Conservation (phyloP, 2,797 vertebrate genomes). For the Sebastolobus alascanus region DNA sequence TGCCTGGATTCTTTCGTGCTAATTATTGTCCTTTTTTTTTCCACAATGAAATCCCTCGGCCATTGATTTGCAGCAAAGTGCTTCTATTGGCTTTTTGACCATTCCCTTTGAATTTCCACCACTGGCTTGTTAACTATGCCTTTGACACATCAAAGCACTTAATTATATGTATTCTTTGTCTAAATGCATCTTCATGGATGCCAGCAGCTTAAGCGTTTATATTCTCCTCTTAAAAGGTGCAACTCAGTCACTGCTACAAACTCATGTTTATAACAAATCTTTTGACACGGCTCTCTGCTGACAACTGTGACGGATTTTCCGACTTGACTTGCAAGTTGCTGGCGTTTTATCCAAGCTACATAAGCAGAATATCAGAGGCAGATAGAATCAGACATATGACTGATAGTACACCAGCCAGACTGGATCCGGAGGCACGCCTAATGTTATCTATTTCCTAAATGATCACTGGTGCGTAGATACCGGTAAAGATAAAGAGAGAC, state of each 20-base stretch:
- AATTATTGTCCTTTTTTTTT: constrained; percentile 64
- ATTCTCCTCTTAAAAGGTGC: constrained; percentile 3
- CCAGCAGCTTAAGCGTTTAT: constrained; percentile 6
- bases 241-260: constrained; percentile 14
- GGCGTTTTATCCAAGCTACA: constrained; percentile 59
- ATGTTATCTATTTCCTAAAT: constrained; percentile 56
- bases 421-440: constrained; percentile 39
- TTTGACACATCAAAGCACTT: constrained; percentile 25
- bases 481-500: constrained; percentile 39
- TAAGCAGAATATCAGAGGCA: constrained; percentile 56
- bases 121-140: constrained; percentile 27
- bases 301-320: constrained; percentile 55
- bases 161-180: constrained; percentile 36
- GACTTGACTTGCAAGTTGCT: constrained; percentile 44
- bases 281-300: constrained; percentile 41
- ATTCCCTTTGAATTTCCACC: constrained; percentile 37
- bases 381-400: constrained; percentile 63
- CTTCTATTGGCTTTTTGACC: constrained; percentile 52
- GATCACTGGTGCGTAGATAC: constrained; percentile 50
- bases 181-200: constrained; percentile 18
- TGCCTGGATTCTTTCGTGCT: constrained; percentile 62
- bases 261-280: constrained; percentile 32
- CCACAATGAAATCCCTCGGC: constrained; percentile 48
- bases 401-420: constrained; percentile 43
- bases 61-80: constrained; percentile 63